Evolutionary conservation across 2,113 vertebrate genomes (phyloP).

Genomic region (Oncorhynchus nerka): DNA sequence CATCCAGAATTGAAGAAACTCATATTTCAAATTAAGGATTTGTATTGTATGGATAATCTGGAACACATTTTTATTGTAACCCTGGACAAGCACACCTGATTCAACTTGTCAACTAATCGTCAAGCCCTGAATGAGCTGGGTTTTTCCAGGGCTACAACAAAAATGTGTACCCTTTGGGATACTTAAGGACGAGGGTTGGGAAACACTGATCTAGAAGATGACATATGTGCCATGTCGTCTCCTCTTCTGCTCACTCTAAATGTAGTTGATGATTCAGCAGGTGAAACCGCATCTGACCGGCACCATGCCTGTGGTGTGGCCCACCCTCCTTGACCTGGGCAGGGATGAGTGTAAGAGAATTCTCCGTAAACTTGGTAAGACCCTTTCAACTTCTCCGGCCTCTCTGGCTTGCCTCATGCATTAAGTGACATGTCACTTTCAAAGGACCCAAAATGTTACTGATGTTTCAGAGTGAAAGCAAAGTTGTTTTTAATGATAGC

Average conservation of each 20-base stretch:
- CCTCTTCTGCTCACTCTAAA: neutral
- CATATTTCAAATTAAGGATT: no score
- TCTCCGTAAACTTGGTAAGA: slow-evolving; percentile 93
- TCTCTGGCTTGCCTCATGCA: neutral
- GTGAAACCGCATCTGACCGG: slow-evolving; percentile 73
- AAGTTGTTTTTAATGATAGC: neutral
- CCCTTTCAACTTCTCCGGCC: neutral
- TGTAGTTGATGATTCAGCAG: slow-evolving; percentile 79
- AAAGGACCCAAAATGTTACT: neutral
- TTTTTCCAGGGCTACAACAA: neutral
- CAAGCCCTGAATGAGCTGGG: no score
- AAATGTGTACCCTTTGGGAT: no score
- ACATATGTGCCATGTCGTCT: neutral
- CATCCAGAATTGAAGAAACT: no score
- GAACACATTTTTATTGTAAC: no score
- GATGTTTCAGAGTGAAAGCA: neutral
- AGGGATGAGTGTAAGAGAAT: slow-evolving; percentile 98
- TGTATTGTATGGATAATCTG: no score
- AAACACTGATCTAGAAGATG: no score
- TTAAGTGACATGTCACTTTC: neutral
- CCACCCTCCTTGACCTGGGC: slow-evolving; percentile 95
- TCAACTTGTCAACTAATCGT: no score
- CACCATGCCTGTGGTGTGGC: slow-evolving; percentile 98
- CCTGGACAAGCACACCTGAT: no score
- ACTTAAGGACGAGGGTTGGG: no score